Evolutionary conservation across 2,797 vertebrate species (phyloP), one percentile per base, ranked within the genome.

Genomic region (Poeciliopsis gracilis): DNA sequence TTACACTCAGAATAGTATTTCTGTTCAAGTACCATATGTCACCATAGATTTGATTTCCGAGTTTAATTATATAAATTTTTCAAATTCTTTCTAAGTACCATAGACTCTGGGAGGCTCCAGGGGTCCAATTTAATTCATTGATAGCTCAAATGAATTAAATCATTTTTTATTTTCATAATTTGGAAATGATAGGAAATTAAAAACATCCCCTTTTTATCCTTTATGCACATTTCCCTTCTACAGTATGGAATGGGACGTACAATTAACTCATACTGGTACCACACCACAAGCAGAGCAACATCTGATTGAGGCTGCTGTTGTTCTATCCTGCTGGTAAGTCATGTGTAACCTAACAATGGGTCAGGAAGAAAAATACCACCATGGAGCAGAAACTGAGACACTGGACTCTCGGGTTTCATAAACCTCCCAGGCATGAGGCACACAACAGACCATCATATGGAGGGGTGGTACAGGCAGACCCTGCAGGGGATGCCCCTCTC

Each of bases 281-380:
- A 83, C 88, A 90, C 81, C 57, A 84, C 67, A 76, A 81, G 81
- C 75, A 81, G 87, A 89, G 88, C 80, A 88, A 87, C 92, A 91
- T 94, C 87, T 91, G 91, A 94, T 93, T 78, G 25, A 84, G 95
- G 93, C 92, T 91, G 93, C 87, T 90, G 91, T 86, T 93, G 89
- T 84, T 93, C 90, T 91, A 95, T 94, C 90, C 84, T 93, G 94
- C 80, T 79, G 81, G 82, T 93, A 90, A 94, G 88, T 85, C 93
- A 91, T 94, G 90, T 92, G 89, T 88, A 87, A 93, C 93, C 90
- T 92, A 94, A 94, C 91, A 83, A 95, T 91, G 91, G 90, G 87
- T 91, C 86, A 87, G 91, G 88, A 91, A 92, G 91, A 86, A 86
- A 89, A 90, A 92, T 93, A 93, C 94, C 76, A 90, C 80, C 88